Evolutionary conservation across 2,888 invertebrate species (phyloP), one percentile per base, ranked within the genome.

Genomic region (Arrhopalites spinosus): DNA sequence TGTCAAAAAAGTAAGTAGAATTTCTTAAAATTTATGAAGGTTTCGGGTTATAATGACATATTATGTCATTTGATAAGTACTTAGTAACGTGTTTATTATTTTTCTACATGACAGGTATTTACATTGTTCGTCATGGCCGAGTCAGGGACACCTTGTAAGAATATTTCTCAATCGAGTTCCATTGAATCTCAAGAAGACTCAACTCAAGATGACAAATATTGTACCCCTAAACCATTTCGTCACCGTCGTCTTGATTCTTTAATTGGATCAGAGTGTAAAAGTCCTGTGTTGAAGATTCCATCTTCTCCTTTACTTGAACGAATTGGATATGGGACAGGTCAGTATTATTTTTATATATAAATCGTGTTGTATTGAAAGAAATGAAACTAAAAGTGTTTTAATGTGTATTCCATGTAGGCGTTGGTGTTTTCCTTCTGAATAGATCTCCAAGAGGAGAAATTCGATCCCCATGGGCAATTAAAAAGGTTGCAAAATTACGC

Each of bases 391-490:
- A 17, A 29, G 20, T 67, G 61, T 30, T 2, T 1, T 23, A 27
- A 23, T 3, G 13, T 30, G 59, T 61, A 11, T 23, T 11, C 15
- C 23, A 29, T 85, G 20, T 77, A 92, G 92, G 94, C 73, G 91
- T 94, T 17, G 90, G 89, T 80, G 93, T 94, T 0, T 93, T 92
- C 86, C 90, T 91, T 80, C 84, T 94, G 78, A 88, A 92, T 74
- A 87, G 94, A 78, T 92, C 92, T 0, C 92, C 93, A 0, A 11
- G 67, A 1, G 88, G 89, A 81, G 85, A 79, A 61, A 78, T 88
- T 36, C 88, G 90, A n/a, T 94, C 94, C 0, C 94, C 94, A 0
- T 94, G 94, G 94, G 94, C 94, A 0, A 87, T 95, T 0, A 95
- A 95, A 84, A 91, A 92, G 85, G 84, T 93, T 0, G 78, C 80